Evolutionary conservation across 2,797 vertebrate species (phyloP), one percentile per base, ranked within the genome.

Genomic region (Chrosomus eos): DNA sequence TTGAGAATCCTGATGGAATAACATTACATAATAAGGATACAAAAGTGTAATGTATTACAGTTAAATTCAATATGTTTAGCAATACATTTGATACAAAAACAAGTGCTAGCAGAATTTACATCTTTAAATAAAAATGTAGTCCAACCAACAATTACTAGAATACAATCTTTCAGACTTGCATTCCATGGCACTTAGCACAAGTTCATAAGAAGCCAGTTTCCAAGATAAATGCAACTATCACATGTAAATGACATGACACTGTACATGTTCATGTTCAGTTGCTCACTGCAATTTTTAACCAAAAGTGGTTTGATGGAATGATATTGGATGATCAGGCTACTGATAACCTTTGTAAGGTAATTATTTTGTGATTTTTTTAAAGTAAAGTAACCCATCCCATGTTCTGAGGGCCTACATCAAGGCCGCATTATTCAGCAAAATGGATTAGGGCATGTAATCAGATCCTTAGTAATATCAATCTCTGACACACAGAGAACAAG

Each of bases 361-460:
- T 55, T 68, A 7, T 19, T 60, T 43, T 83, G 36, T 11, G n/a
- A 70, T 70, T 67, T 43, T 43, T 75, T 70, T 70, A 48, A 77
- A 77, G n/a, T n/a, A 36, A 43, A 62, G 23, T 28, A 48, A 67
- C 19, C 48, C 10, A 19, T 81, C 23, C 23, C 33, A 7, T 93
- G 90, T 89, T 93, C 91, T 92, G 92, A 90, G 93, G 92, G 91
- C 91, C 91, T 91, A 94, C 94, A 95, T 95, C 90, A 93, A 95
- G 93, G 93, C 90, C 91, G 92, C 95, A 94, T 92, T 94, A 95
- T 95, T 94, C 93, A 92, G 91, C 93, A 95, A 95, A 95, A 94
- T 93, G 93, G 94, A 96, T 96, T 95, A 96, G 90, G 90, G 91
- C 91, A 91, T 94, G 94, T 94, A 95, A 96, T 95, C 93, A 94